phyloP scores from a whole-genome alignment of 2,113 vertebrate species.

The Monarcha castaneiventris region DNA sequence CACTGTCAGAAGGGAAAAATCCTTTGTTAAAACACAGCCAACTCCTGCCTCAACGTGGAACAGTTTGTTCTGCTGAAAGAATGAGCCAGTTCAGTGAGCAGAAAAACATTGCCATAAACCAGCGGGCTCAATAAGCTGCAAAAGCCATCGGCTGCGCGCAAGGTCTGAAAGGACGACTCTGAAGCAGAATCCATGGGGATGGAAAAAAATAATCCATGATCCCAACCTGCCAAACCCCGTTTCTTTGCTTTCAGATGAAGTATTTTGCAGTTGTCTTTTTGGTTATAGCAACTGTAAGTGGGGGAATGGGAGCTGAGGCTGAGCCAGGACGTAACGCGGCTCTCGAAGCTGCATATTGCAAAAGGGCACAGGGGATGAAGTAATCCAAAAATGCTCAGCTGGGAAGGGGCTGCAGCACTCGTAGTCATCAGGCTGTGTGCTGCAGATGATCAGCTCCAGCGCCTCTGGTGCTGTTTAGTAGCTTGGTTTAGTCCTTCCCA shows the following conservation, averaged over 20 bases:
- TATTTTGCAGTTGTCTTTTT: conserved; percentile 41
- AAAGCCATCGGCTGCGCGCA: conserved; percentile 27
- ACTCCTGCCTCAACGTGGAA: conserved; percentile 78
- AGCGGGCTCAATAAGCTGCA: conserved; percentile 62
- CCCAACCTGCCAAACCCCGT: background rate
- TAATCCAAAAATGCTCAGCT: conserved; percentile 41
- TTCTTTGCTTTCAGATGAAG: background rate
- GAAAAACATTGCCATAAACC: conserved; percentile 78
- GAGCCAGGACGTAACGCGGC: background rate
- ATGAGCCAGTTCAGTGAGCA: conserved; percentile 82
- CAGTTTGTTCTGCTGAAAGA: conserved; percentile 82
- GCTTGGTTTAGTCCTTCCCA: background rate
- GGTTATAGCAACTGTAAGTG: conserved; percentile 15
- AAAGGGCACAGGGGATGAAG: conserved; percentile 16
- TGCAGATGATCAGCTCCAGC: conserved; percentile 12
- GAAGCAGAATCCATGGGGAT: background rate
- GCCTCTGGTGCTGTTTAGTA: conserved; percentile 9
- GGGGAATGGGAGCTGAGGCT: conserved; percentile 19
- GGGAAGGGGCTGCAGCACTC: conserved; percentile 36
- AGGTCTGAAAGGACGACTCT: background rate
- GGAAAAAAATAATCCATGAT: background rate
- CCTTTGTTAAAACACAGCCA: conserved; percentile 83
- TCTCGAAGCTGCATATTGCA: background rate
- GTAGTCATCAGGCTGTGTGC: background rate
- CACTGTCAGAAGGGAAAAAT: conserved; percentile 74